Conservation (phyloP, 2,888 invertebrate species). For the Caenorhabditis imperialis region DNA sequence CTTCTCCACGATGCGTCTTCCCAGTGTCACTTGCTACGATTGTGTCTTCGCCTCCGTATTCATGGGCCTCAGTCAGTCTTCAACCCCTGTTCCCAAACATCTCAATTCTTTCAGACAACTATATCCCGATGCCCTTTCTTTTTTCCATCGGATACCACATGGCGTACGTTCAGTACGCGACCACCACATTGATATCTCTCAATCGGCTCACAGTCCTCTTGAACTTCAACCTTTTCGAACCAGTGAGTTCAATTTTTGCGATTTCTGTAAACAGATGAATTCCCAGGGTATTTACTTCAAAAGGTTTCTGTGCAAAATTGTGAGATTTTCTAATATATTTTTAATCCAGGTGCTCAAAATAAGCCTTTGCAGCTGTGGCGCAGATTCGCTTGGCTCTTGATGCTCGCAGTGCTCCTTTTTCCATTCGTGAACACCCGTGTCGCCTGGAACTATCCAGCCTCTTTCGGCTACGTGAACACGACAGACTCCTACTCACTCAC, state of each 20-base stretch:
- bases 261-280: no score
- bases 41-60: slow-evolving; percentile 4
- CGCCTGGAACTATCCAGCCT: slow-evolving; percentile 9
- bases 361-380: slow-evolving; percentile 19
- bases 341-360: neutral
- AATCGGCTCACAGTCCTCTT: slow-evolving; percentile 28
- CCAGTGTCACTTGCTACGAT: slow-evolving; percentile 17
- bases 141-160: slow-evolving; percentile 23
- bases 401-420: slow-evolving; percentile 7
- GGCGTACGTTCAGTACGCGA: slow-evolving; percentile 24
- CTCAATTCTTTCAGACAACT: slow-evolving; percentile 15
- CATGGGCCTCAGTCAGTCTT: neutral
- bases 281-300: neutral
- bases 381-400: slow-evolving; percentile 11
- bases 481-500: slow-evolving; percentile 4
- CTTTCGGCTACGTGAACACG: slow-evolving; percentile 9
- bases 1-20: slow-evolving; percentile 20
- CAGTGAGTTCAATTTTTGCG: no score
- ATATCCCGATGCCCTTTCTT: slow-evolving; percentile 26
- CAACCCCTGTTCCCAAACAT: slow-evolving; percentile 8
- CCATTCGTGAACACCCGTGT: slow-evolving; percentile 17
- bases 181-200: slow-evolving; percentile 19
- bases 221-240: slow-evolving; percentile 19
- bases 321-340: neutral
- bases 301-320: neutral